A percentile compares a stretch with the other conserved stretches of the same genome.
phyloP scores from a whole-genome alignment of 2,888 invertebrate species.

The Tiphia femorata region DNA sequence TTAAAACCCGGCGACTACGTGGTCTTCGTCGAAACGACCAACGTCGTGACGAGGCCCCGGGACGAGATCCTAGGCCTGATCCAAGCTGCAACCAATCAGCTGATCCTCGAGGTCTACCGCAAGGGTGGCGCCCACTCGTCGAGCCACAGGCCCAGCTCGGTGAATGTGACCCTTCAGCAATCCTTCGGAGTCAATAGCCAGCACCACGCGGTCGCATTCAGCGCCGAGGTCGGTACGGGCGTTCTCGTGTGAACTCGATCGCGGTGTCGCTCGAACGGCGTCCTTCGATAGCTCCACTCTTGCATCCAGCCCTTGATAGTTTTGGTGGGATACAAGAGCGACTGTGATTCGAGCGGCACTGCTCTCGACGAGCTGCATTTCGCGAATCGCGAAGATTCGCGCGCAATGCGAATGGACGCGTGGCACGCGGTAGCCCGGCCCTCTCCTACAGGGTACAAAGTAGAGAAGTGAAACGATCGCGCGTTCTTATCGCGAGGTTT shows the following conservation, averaged over 20 bases:
- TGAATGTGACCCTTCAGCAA: slow-evolving; percentile 54
- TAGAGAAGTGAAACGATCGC: too few species aligned
- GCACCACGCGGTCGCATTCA: slow-evolving; percentile 80
- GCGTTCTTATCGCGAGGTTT: too few species aligned
- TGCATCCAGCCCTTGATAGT: too few species aligned
- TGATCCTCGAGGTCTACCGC: slow-evolving; percentile 64
- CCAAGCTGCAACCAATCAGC: slow-evolving; percentile 71
- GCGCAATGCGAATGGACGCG: too few species aligned
- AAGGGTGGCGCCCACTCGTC: slow-evolving; percentile 53
- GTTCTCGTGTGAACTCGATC: slow-evolving; percentile 77
- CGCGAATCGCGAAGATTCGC: too few species aligned
- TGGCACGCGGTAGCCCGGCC: too few species aligned
- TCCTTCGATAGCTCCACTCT: too few species aligned
- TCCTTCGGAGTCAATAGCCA: slow-evolving; percentile 48
- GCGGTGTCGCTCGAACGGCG: neutral
- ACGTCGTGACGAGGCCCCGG: slow-evolving; percentile 85
- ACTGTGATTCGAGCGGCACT: too few species aligned
- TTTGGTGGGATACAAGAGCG: too few species aligned
- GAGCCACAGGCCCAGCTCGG: slow-evolving; percentile 58
- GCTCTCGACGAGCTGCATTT: too few species aligned
- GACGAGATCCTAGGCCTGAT: slow-evolving; percentile 76
- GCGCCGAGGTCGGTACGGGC: slow-evolving; percentile 92
- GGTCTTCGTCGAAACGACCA: slow-evolving; percentile 88
- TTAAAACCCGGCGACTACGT: slow-evolving; percentile 88
- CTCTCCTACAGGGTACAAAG: too few species aligned